These are phyloP conservation scores for Cyrtorhinus lividipennis DNA, from an alignment of 1,140 invertebrate species.

Conservation along the genomic window DNA sequence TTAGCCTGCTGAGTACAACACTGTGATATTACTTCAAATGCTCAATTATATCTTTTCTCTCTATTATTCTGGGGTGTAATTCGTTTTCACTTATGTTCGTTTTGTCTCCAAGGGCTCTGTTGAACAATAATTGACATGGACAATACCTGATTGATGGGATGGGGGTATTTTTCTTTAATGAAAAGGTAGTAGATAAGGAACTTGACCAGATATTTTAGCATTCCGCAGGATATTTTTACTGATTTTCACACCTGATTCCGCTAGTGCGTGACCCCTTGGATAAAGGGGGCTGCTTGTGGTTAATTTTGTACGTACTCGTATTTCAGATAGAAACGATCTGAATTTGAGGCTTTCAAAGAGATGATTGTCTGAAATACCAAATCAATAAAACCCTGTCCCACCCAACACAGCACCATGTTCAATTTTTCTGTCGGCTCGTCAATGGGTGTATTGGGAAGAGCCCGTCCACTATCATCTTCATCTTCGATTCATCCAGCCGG, in stretches of 20 bases:
- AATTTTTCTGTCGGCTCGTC: too few relatives aligned
- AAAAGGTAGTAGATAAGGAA: slow-evolving; percentile 3
- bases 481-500: too few relatives aligned
- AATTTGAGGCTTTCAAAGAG: slow-evolving; percentile 1
- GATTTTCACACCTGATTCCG: slow-evolving; percentile 1
- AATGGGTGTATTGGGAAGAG: too few relatives aligned
- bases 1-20: too few relatives aligned
- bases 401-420: too few relatives aligned
- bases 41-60: neutral
- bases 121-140: neutral
- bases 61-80: too few relatives aligned
- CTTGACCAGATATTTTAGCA: neutral
- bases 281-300: neutral
- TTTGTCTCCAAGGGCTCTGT: neutral
- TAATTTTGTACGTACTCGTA: neutral
- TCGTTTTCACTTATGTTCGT: too few relatives aligned
- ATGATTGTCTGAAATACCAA: neutral
- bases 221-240: neutral
- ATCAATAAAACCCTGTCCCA: too few relatives aligned
- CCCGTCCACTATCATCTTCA: too few relatives aligned
- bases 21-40: neutral
- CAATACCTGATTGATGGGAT: neutral
- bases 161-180: slow-evolving; percentile 1
- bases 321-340: too few relatives aligned
- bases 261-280: neutral